Percentiles rank a stretch among this genome's conserved stretches.
phyloP scores from a whole-genome alignment of 2,888 invertebrate genomes.

The Drosophila planitibia region DNA sequence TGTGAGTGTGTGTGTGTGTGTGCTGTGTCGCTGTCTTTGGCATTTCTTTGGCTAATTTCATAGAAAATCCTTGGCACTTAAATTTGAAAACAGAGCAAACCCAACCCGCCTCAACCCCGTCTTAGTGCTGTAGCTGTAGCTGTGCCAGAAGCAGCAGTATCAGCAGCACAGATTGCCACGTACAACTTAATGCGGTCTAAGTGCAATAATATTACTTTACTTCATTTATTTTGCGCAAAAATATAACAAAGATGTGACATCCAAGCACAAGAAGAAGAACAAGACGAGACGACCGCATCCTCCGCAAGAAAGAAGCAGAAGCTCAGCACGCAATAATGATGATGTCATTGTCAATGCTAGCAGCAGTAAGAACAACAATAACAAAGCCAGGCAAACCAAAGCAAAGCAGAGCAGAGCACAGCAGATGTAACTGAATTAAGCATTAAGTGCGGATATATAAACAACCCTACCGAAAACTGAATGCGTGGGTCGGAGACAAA shows the following conservation, averaged over 20 bases:
- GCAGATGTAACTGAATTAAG: constrained; percentile 82
- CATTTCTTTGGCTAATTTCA: constrained; percentile 76
- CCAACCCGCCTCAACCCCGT: constrained; percentile 35
- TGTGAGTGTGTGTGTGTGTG: constrained; percentile 7
- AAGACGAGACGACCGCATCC: constrained; percentile 25
- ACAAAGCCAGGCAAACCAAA: constrained; percentile 39
- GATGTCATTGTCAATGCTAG: constrained; percentile 84
- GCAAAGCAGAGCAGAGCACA: constrained; percentile 12
- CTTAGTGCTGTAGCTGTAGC: not conserved
- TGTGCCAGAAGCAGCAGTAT: constrained; percentile 15
- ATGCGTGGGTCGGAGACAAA: constrained; percentile 47
- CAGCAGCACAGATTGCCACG: constrained; percentile 79
- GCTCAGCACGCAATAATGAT: constrained; percentile 82
- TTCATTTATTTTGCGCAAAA: constrained; percentile 83
- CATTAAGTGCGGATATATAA: constrained; percentile 82
- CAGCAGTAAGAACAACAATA: constrained; percentile 48
- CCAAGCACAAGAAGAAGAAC: constrained; percentile 40
- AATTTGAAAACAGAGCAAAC: constrained; percentile 76
- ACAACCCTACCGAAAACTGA: constrained; percentile 76
- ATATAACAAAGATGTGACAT: constrained; percentile 82
- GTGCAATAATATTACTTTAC: constrained; percentile 83
- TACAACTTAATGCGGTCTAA: constrained; percentile 83
- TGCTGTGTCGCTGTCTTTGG: constrained; percentile 39
- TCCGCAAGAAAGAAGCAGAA: constrained; percentile 41
- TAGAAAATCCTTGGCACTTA: constrained; percentile 77